Percentiles rank a stretch among this genome's conserved stretches.
Evolutionary conservation across 2,888 invertebrate species (phyloP).

Genomic region (Mythimna pallens): DNA sequence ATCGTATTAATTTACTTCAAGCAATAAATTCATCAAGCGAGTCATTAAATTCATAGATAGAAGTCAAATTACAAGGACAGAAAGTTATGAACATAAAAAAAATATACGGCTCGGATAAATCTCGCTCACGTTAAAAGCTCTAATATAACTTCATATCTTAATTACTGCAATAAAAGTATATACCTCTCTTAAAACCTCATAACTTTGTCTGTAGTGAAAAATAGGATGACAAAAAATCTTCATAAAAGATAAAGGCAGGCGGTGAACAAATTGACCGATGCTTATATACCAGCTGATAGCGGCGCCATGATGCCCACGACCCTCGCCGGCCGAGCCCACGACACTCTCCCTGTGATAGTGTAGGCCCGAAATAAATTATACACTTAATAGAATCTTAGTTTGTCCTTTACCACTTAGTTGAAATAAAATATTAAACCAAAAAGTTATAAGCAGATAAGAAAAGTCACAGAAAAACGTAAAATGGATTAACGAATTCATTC

Average conservation of each 20-base stretch:
- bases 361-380: constrained; percentile 80
- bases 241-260: constrained; percentile 79
- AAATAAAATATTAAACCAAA: constrained; percentile 58
- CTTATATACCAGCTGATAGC: constrained; percentile 79
- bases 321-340: constrained; percentile 67
- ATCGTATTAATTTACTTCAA: constrained; percentile 30
- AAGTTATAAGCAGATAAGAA: constrained; percentile 68
- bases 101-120: constrained; percentile 72
- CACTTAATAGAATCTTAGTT: constrained; percentile 78
- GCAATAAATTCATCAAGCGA: constrained; percentile 49
- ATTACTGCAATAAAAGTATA: constrained; percentile 88
- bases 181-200: constrained; percentile 84
- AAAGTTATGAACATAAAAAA: constrained; percentile 72
- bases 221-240: constrained; percentile 83
- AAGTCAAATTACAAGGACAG: constrained; percentile 50
- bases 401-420: constrained; percentile 70
- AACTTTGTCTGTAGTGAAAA: constrained; percentile 83
- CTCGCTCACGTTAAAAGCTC: constrained; percentile 82
- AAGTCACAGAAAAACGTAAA: constrained; percentile 68
- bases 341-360: constrained; percentile 71
- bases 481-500: constrained; percentile 67
- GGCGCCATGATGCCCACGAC: constrained; percentile 71
- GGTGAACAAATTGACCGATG: constrained; percentile 84
- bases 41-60: constrained; percentile 55
- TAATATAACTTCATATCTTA: constrained; percentile 86